phyloP scores from a whole-genome alignment of 2,113 vertebrate species.

The Paedocypris sp. region DNA sequence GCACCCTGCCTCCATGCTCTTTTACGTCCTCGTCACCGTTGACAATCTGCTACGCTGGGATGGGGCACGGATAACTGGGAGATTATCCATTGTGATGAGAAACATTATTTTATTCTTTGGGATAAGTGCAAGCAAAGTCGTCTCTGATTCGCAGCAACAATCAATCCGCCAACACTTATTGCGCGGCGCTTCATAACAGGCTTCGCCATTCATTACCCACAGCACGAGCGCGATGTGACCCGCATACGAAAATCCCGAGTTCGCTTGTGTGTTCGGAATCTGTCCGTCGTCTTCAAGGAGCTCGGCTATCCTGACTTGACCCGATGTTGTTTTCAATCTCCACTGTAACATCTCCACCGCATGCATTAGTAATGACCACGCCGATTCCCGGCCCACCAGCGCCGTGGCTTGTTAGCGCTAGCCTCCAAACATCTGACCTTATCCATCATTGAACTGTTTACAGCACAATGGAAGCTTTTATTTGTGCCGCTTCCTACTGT shows the following conservation, averaged over 20 bases:
- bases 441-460: not conserved
- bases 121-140: slow-evolving; percentile 38
- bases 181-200: slow-evolving; percentile 10
- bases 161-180: slow-evolving; percentile 33
- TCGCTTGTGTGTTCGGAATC: not conserved
- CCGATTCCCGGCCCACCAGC: not conserved
- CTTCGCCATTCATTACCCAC: slow-evolving; percentile 27
- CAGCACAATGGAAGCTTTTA: not conserved
- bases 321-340: not conserved
- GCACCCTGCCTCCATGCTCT: not conserved
- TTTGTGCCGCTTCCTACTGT: not conserved
- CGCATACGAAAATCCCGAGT: not conserved
- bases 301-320: not conserved
- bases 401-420: not conserved
- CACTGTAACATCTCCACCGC: not conserved
- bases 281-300: too few relatives aligned
- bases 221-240: slow-evolving; percentile 12
- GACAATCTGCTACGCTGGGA: slow-evolving; percentile 1
- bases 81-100: slow-evolving; percentile 44
- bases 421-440: not conserved
- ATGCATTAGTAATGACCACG: not conserved
- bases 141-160: slow-evolving; percentile 36
- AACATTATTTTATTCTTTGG: slow-evolving; percentile 36
- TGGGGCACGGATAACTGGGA: slow-evolving; percentile 20
- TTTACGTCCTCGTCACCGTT: not conserved